phyloP scores from a whole-genome alignment of 2,113 vertebrate species.

The Zapornia atra region DNA sequence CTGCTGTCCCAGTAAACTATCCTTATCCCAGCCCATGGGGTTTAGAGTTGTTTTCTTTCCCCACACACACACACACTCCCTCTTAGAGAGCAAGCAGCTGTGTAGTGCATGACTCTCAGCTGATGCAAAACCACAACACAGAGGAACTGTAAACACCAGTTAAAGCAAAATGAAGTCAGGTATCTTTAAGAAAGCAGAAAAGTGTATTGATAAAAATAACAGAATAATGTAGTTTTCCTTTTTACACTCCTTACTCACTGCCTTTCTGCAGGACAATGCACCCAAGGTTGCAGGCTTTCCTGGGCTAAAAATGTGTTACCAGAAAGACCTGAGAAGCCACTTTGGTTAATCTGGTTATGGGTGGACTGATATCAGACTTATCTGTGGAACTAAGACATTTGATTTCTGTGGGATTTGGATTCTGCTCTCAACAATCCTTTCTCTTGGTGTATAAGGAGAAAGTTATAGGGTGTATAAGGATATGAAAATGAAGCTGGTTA shows the following conservation, averaged over 20 bases:
- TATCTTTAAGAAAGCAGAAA: not conserved
- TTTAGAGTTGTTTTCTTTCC: too few species aligned
- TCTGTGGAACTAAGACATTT: not conserved
- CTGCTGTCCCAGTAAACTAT: too few species aligned
- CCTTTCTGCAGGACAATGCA: accelerated
- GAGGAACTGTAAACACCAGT: too few species aligned
- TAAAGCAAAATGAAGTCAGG: not conserved
- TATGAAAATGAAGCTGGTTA: not conserved
- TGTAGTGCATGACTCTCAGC: too few species aligned
- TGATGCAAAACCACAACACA: too few species aligned
- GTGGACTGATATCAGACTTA: not conserved
- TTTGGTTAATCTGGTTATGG: not conserved
- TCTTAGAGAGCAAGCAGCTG: too few species aligned
- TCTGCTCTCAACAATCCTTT: not conserved
- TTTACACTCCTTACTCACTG: accelerated
- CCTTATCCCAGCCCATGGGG: too few species aligned
- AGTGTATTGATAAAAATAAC: not conserved
- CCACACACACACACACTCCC: too few species aligned
- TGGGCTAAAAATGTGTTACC: not conserved
- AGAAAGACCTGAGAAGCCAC: not conserved
- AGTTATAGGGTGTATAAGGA: too few species aligned
- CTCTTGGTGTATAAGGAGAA: not conserved
- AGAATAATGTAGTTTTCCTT: not conserved
- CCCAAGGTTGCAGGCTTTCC: not conserved
- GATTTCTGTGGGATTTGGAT: not conserved